Evolutionary conservation across 2,113 vertebrate genomes (phyloP).

Genomic region (Pitta sordida): DNA sequence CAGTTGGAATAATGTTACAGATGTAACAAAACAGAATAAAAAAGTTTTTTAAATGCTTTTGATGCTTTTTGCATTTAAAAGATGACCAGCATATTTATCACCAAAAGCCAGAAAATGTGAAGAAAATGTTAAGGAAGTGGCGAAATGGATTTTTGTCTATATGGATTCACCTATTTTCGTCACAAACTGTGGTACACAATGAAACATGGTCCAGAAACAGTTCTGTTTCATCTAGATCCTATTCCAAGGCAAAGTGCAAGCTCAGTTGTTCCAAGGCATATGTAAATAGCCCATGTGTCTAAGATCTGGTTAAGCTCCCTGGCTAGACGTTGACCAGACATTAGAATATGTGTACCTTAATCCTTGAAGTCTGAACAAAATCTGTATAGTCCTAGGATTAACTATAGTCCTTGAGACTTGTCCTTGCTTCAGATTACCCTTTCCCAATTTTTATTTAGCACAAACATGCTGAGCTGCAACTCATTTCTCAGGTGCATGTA

Average conservation of each 20-base stretch:
- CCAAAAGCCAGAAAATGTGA: neutral
- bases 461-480: slow-evolving; percentile 19
- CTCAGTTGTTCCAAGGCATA: neutral
- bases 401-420: slow-evolving; percentile 22
- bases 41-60: neutral
- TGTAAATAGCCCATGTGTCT: neutral
- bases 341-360: neutral
- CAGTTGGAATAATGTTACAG: neutral
- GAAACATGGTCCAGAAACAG: neutral
- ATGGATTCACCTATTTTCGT: neutral
- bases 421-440: slow-evolving; percentile 3
- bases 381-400: slow-evolving; percentile 27
- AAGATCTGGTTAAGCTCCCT: slow-evolving; percentile 5
- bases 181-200: neutral
- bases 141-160: neutral
- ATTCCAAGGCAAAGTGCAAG: neutral
- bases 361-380: slow-evolving; percentile 29
- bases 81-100: neutral
- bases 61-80: neutral
- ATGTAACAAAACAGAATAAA: neutral
- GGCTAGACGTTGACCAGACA: slow-evolving; percentile 21
- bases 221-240: neutral
- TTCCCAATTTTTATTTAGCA: neutral
- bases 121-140: neutral
- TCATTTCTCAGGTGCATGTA: slow-evolving; percentile 41